These are phyloP conservation scores for Eremobia ochroleuca DNA, from an alignment of 2,888 invertebrate genomes.

Conservation along the genomic window DNA sequence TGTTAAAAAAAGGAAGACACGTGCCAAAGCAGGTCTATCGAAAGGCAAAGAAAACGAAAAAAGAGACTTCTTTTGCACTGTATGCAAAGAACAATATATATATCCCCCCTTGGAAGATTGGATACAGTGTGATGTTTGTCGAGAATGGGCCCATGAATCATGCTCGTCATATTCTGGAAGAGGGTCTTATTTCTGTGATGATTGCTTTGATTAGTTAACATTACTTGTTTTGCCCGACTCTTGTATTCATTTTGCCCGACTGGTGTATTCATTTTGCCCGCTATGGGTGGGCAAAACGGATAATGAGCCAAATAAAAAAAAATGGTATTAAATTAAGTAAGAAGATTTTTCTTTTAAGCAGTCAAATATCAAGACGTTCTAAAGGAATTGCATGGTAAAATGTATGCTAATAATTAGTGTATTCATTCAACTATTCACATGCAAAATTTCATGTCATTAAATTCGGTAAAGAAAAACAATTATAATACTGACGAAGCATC, in stretches of 20 bases:
- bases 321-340: neutral
- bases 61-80: slow-evolving; percentile 13
- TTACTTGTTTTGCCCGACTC: slow-evolving; percentile 8
- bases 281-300: slow-evolving; percentile 14
- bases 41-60: slow-evolving; percentile 9
- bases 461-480: too few species aligned
- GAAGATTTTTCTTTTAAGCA: slow-evolving; percentile 13
- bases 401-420: too few species aligned
- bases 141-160: slow-evolving; percentile 15
- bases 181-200: slow-evolving; percentile 25
- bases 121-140: slow-evolving; percentile 27
- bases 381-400: too few species aligned
- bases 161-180: slow-evolving; percentile 14
- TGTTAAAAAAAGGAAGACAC: slow-evolving; percentile 9
- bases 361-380: too few species aligned
- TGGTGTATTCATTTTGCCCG: slow-evolving; percentile 14
- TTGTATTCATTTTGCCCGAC: slow-evolving; percentile 9
- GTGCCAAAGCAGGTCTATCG: neutral
- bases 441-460: too few species aligned
- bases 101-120: slow-evolving; percentile 24
- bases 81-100: slow-evolving; percentile 15
- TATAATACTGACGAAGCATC: too few species aligned
- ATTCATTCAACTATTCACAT: too few species aligned
- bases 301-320: slow-evolving; percentile 4
- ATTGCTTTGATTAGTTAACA: slow-evolving; percentile 17